phyloP scores from a whole-genome alignment of 2,888 invertebrate species.

The Mystacides longicornis region DNA sequence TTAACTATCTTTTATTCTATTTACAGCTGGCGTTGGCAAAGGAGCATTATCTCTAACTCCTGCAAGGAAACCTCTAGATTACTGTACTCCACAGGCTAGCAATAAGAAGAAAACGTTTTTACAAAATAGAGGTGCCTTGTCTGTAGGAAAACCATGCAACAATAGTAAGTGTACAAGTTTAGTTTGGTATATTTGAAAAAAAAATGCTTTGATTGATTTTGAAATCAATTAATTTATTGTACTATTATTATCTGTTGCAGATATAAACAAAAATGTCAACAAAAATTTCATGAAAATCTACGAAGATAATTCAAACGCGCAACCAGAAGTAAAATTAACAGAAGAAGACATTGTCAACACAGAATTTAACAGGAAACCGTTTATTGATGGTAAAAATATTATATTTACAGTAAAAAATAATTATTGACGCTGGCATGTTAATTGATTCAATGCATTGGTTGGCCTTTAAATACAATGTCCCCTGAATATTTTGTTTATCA shows the following conservation, averaged over 20 bases:
- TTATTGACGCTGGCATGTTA: too few relatives aligned
- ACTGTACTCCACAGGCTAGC: conserved; percentile 1
- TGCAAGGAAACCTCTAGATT: conserved; percentile 5
- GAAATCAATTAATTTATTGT: not conserved
- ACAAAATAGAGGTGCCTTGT: conserved; percentile 6
- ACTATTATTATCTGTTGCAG: not conserved
- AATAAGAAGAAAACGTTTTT: conserved; percentile 11
- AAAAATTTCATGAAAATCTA: conserved; percentile 6
- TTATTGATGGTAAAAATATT: conserved; percentile 5
- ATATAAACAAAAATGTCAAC: not conserved
- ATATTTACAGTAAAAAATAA: not conserved
- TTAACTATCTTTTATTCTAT: not conserved
- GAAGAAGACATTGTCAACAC: conserved; percentile 3
- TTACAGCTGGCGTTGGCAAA: conserved; percentile 9
- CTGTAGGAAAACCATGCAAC: conserved; percentile 5
- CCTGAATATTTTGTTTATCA: too few relatives aligned
- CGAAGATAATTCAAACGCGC: conserved; percentile 1
- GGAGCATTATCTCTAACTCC: conserved; percentile 8
- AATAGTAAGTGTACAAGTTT: too few relatives aligned
- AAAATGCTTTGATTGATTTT: too few relatives aligned
- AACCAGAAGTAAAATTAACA: not conserved
- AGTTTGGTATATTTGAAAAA: too few relatives aligned
- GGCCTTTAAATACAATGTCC: too few relatives aligned
- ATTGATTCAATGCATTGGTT: too few relatives aligned
- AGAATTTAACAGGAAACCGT: not conserved